phyloP scores from a whole-genome alignment of 2,797 vertebrate genomes.

The Chiroxiphia lanceolata region DNA sequence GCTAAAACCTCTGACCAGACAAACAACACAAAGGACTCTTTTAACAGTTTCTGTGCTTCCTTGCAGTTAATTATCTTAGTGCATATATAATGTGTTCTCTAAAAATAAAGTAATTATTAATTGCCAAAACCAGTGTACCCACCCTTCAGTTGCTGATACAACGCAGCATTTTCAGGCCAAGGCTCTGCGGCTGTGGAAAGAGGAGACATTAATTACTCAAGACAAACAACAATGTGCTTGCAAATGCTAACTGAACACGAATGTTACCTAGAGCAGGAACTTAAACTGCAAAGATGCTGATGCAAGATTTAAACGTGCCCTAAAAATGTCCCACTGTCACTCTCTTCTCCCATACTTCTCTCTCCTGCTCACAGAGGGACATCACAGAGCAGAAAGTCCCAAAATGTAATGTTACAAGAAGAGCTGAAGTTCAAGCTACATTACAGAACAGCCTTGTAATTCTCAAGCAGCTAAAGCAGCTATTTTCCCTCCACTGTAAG shows the following conservation, averaged over 20 bases:
- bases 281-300: conserved; percentile 1
- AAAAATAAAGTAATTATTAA: conserved; percentile 65
- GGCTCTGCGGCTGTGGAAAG: conserved; percentile 81
- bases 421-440: neutral
- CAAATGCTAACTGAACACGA: conserved; percentile 5
- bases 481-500: neutral
- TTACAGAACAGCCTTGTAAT: neutral
- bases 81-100: conserved; percentile 59
- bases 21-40: conserved; percentile 65
- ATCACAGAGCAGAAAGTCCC: neutral
- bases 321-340: conserved; percentile 7
- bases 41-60: conserved; percentile 55
- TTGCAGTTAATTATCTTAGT: conserved; percentile 54
- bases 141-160: conserved; percentile 95
- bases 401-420: neutral
- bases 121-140: conserved; percentile 55
- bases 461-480: neutral
- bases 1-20: conserved; percentile 71
- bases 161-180: conserved; percentile 92
- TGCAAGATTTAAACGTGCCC: neutral
- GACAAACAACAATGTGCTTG: neutral
- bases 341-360: neutral
- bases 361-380: neutral
- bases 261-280: neutral
- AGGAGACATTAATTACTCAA: conserved; percentile 60